Evolutionary conservation across 1,140 invertebrate species (phyloP), one percentile per base, ranked within the genome.

Genomic region (Orius laevigatus): DNA sequence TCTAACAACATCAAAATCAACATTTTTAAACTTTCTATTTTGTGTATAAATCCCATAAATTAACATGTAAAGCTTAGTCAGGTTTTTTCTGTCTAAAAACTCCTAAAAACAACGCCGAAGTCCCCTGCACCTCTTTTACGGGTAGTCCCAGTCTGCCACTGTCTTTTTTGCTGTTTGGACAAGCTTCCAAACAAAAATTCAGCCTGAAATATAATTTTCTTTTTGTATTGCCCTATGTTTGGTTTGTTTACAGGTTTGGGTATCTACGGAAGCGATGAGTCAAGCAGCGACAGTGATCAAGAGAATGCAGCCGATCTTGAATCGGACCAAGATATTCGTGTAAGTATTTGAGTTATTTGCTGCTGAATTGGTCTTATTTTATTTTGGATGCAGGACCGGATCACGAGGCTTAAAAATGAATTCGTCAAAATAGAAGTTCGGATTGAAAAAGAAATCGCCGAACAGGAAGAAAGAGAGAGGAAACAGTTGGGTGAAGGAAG

Each of bases 251-350:
- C 25, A 55, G 54, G 54, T 19, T 47, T 55, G 48, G 54, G 54
- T 12, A 55, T 55, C 20, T 55, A 55, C 33, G 51, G 44, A 36
- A 47, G 47, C 10, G 54, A 55, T 33, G 53, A 51, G 10, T 51
- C 50, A 12, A 51, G 44, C 51, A 46, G 42, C 15, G 25, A 25
- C 25, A 25, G 25, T 8, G 48, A 46, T 34, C 46, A 49, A 2
- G 45, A 55, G 41, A 46, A 47, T 14, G 33, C 19, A 10, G 40
- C 31, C 12, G 19, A 16, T 5, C 41, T 48, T 39, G 48, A 46
- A 10, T 15, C 38, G 19, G 51, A 55, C 16, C 25, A 25, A 25
- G 25, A 32, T 3, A 46, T 14, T 34, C 9, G 14, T 46, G 11
- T 32, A 34, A 12, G n/a, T 31, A 46, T 33, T 46, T 14, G n/a